Conservation (phyloP, 2,113 vertebrate genomes). For the Butorides virescens region DNA sequence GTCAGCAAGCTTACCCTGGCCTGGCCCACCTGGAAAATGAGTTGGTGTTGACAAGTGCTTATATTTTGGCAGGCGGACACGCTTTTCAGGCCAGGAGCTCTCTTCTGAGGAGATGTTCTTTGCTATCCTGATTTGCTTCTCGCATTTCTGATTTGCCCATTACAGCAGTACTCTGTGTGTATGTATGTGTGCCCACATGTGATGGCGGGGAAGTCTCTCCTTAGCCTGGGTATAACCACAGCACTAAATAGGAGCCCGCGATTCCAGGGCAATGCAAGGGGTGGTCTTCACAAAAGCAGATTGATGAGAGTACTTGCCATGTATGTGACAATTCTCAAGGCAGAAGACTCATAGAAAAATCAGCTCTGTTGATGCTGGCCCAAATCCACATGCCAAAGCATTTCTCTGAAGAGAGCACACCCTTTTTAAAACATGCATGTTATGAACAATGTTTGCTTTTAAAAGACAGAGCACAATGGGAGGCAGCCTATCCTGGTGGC, state of each 20-base stretch:
- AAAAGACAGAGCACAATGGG: background rate
- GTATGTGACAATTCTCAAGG: background rate
- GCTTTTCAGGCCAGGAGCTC: background rate
- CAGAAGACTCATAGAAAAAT: background rate
- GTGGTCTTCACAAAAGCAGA: background rate
- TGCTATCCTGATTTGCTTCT: background rate
- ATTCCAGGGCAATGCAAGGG: background rate
- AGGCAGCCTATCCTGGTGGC: background rate
- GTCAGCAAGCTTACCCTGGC: background rate
- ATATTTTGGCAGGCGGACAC: background rate
- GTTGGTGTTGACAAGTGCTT: background rate
- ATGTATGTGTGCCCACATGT: background rate
- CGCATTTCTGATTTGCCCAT: background rate
- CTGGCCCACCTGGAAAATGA: background rate
- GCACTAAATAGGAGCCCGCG: background rate
- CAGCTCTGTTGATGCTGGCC: conserved; percentile 34
- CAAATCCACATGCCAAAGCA: conserved; percentile 1
- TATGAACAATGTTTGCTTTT: conserved; percentile 32
- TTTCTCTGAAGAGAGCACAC: background rate
- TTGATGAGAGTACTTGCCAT: background rate
- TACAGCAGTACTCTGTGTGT: background rate
- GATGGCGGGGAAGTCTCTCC: background rate
- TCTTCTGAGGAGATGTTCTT: background rate
- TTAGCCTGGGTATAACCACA: background rate
- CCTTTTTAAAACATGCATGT: background rate